These are phyloP conservation scores for Raja brachyura DNA, from an alignment of 2,113 vertebrate species.

Conservation along the genomic window DNA sequence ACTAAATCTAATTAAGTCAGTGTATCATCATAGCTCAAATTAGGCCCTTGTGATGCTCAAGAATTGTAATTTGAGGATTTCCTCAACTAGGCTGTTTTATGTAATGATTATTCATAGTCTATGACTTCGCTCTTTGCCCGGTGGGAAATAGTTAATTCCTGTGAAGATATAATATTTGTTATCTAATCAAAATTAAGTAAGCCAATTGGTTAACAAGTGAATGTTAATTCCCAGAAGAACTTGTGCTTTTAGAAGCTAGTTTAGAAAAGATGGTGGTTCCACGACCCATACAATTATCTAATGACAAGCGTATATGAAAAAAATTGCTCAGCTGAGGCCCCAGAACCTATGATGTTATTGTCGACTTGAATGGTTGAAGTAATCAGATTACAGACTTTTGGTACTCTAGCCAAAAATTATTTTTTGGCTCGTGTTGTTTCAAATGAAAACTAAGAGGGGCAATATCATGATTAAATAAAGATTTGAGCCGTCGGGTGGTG, in stretches of 20 bases:
- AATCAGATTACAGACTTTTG: not conserved
- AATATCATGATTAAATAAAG: not conserved
- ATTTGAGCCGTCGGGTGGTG: not conserved
- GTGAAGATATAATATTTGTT: slow-evolving; percentile 1
- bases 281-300: not conserved
- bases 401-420: not conserved
- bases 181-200: not conserved
- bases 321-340: not conserved
- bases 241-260: slow-evolving; percentile 9
- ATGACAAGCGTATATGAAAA: not conserved
- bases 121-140: not conserved
- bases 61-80: not conserved
- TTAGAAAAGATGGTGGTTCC: not conserved
- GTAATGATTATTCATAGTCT: slow-evolving; percentile 14
- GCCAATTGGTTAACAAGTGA: not conserved
- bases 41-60: slow-evolving; percentile 3
- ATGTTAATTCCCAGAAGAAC: slow-evolving; percentile 12
- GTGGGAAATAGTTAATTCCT: slow-evolving; percentile 11
- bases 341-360: not conserved
- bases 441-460: not conserved
- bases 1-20: not conserved
- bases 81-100: not conserved
- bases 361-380: not conserved
- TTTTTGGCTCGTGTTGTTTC: not conserved
- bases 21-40: not conserved